Conservation (phyloP, 2,797 vertebrate species). For the Enteromius afrohamiltoni region DNA sequence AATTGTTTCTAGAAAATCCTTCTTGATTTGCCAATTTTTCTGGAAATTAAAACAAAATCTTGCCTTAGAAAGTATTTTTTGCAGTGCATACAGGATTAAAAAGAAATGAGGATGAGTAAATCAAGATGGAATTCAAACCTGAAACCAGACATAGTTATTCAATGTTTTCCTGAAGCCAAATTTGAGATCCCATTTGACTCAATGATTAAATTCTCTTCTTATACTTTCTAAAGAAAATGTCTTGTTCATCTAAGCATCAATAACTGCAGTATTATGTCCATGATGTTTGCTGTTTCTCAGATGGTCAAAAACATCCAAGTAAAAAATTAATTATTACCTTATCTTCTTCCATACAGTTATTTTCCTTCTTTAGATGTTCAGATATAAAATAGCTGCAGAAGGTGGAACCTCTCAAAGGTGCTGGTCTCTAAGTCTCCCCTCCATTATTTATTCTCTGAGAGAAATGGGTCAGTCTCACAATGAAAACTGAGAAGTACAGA, state of each 20-base stretch:
- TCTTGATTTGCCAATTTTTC: too few relatives aligned
- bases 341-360: background rate
- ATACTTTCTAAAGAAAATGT: background rate
- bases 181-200: background rate
- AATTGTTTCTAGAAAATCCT: too few relatives aligned
- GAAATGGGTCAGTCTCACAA: slow-evolving; percentile 35
- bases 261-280: background rate
- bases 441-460: slow-evolving; percentile 16
- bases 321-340: background rate
- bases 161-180: background rate
- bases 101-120: background rate
- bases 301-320: background rate
- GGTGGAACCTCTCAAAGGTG: slow-evolving; percentile 3
- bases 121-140: background rate
- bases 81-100: background rate
- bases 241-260: slow-evolving; percentile 1
- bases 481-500: slow-evolving; percentile 8
- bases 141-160: background rate
- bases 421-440: background rate
- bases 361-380: background rate
- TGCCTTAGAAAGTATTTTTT: too few relatives aligned
- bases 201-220: background rate
- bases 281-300: background rate
- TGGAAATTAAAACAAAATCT: too few relatives aligned
- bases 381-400: slow-evolving; percentile 11